phyloP scores from a whole-genome alignment of 2,797 vertebrate genomes.

The Odontamblyopus rebecca region DNA sequence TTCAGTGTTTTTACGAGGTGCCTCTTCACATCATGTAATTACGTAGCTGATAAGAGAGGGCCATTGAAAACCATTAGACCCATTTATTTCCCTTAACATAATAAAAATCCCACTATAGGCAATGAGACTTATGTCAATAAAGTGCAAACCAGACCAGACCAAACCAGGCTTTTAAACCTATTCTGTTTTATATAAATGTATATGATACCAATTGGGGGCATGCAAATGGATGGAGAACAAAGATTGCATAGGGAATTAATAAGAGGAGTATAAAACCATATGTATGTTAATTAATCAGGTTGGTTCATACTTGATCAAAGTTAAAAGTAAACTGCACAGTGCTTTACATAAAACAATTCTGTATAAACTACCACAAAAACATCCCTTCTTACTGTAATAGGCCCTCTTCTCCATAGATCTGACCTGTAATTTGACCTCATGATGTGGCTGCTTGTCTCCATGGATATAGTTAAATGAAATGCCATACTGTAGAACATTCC shows the following conservation, averaged over 20 bases:
- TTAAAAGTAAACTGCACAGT: not conserved
- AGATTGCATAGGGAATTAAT: not conserved
- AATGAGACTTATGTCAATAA: constrained; percentile 2
- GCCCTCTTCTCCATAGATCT: too few species aligned
- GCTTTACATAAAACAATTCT: not conserved
- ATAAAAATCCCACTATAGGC: constrained; percentile 2
- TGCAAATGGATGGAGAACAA: not conserved
- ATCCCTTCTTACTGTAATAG: too few species aligned
- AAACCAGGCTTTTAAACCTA: not conserved
- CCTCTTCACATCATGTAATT: constrained; percentile 2
- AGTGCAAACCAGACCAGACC: not conserved
- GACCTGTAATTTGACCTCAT: too few species aligned
- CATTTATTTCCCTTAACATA: constrained; percentile 2
- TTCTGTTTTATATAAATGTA: not conserved
- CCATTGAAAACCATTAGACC: constrained; percentile 11
- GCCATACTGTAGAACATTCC: too few species aligned
- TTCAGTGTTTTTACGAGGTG: constrained; percentile 1
- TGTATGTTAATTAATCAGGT: not conserved
- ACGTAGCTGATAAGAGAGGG: constrained; percentile 2
- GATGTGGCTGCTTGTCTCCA: too few species aligned
- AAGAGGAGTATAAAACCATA: not conserved
- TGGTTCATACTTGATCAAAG: not conserved
- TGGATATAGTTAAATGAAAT: too few species aligned
- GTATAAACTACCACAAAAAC: too few species aligned
- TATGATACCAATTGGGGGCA: not conserved